Conservation (phyloP, 2,888 invertebrate species). For the Alloplasta piceator region DNA sequence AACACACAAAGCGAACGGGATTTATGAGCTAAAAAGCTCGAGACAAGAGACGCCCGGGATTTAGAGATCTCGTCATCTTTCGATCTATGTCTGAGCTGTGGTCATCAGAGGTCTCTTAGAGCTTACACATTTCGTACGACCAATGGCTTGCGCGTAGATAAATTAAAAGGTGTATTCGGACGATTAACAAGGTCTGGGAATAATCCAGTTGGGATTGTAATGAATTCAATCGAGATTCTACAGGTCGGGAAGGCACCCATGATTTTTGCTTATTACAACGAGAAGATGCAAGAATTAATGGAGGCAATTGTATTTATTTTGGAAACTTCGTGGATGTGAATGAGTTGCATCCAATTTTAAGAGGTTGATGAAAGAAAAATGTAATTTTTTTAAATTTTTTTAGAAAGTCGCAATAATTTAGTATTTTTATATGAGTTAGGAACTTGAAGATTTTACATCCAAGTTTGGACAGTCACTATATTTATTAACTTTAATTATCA, state of each 20-base stretch:
- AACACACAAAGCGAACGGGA: slow-evolving; percentile 34
- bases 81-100: slow-evolving; percentile 25
- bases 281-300: no score
- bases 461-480: no score
- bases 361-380: no score
- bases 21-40: slow-evolving; percentile 42
- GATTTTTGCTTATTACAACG: no score
- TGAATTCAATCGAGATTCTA: slow-evolving; percentile 46
- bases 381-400: no score
- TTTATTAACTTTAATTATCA: no score
- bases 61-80: slow-evolving; percentile 10
- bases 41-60: slow-evolving; percentile 29
- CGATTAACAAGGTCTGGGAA: slow-evolving; percentile 11
- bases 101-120: slow-evolving; percentile 40
- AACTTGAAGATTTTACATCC: no score
- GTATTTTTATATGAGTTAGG: no score
- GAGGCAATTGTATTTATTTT: no score
- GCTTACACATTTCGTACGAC: slow-evolving; percentile 38
- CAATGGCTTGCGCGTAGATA: neutral
- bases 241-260: neutral
- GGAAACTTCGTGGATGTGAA: no score
- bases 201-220: slow-evolving; percentile 39
- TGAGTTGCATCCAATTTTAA: no score
- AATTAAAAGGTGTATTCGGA: slow-evolving; percentile 33
- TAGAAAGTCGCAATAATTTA: no score